Evolutionary conservation across 2,888 invertebrate species (phyloP).

Genomic region (Oeneis ivallda): DNA sequence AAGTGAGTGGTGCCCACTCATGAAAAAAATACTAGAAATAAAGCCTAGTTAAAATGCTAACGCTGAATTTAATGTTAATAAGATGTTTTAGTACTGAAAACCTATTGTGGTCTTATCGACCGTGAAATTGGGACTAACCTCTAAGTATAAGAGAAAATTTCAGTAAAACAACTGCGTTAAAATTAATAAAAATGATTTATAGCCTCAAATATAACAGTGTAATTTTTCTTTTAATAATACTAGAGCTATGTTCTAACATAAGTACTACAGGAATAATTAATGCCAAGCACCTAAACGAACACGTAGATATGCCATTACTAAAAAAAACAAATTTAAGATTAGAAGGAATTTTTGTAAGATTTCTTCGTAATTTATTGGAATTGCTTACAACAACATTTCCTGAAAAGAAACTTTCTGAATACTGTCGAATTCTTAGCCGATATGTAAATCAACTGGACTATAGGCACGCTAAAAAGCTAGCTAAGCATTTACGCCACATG

Average conservation of each 20-base stretch:
- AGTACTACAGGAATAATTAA: constrained; percentile 34
- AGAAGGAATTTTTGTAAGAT: constrained; percentile 54
- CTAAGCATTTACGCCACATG: constrained; percentile 46
- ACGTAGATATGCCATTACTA: constrained; percentile 23
- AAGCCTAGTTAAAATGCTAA: background rate
- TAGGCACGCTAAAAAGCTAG: constrained; percentile 46
- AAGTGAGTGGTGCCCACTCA: background rate
- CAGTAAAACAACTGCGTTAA: background rate
- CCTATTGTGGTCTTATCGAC: constrained; percentile 1
- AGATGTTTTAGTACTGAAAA: constrained; percentile 19
- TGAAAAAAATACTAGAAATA: background rate
- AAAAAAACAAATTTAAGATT: constrained; percentile 30
- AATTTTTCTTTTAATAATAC: background rate
- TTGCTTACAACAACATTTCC: constrained; percentile 48
- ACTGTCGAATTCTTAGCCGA: constrained; percentile 47
- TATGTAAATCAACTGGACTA: constrained; percentile 45
- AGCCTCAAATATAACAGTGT: background rate
- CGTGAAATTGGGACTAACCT: constrained; percentile 13
- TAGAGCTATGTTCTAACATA: constrained; percentile 15
- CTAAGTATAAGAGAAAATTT: background rate
- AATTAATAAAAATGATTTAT: constrained; percentile 3
- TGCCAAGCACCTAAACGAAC: constrained; percentile 21
- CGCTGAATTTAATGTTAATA: background rate
- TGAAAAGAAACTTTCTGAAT: constrained; percentile 47
- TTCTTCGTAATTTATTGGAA: constrained; percentile 52